A percentile compares a stretch with the other conserved stretches of the same genome.
Conservation (phyloP, 2,113 vertebrate species). For the Poeciliopsis occidentalis region DNA sequence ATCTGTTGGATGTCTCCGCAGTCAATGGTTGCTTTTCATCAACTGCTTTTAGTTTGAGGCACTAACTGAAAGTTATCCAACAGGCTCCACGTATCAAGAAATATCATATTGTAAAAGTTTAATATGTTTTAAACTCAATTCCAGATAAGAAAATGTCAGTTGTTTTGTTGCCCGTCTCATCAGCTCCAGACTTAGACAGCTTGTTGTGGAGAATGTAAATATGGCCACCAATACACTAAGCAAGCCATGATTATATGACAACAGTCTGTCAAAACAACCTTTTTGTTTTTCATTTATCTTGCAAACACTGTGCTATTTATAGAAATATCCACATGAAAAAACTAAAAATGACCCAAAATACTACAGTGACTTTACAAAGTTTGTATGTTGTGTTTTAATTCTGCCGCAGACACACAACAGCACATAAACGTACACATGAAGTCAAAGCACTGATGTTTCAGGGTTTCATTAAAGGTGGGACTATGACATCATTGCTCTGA, state of each 20-base stretch:
- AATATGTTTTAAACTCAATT: background rate
- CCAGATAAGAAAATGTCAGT: background rate
- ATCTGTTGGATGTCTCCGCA: constrained; percentile 33
- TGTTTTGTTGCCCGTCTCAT: background rate
- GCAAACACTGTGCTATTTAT: background rate
- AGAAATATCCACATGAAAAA: background rate
- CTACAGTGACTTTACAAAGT: background rate
- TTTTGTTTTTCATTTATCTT: background rate
- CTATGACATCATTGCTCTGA: too few species aligned
- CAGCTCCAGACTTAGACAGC: background rate
- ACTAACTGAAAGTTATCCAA: background rate
- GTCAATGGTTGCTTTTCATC: constrained; percentile 20
- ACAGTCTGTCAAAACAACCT: background rate
- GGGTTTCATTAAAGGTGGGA: too few species aligned
- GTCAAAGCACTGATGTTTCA: background rate
- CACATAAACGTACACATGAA: background rate
- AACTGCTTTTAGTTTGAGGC: constrained; percentile 3
- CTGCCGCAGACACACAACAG: background rate
- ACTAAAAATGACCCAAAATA: background rate
- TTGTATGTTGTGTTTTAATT: background rate
- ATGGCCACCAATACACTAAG: too few species aligned
- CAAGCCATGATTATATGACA: background rate
- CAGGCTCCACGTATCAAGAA: background rate
- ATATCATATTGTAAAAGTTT: background rate
- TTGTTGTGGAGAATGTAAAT: too few species aligned